Conservation (phyloP, 2,888 invertebrate species). For the Hemicrepidius hirtus region DNA sequence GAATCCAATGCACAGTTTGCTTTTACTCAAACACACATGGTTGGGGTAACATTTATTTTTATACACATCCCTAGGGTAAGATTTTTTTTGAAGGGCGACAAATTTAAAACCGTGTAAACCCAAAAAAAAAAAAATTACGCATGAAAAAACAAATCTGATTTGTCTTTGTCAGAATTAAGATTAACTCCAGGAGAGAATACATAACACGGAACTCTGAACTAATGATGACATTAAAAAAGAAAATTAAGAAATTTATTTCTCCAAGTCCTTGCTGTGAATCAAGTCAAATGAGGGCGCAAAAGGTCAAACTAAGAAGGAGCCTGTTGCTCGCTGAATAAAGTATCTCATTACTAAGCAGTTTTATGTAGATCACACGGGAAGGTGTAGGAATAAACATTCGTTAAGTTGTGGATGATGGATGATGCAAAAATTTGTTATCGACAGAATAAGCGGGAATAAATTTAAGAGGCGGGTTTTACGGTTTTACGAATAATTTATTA, state of each 20-base stretch:
- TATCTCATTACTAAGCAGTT: slow-evolving; percentile 8
- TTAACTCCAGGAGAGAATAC: too few relatives aligned
- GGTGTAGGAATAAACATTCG: neutral
- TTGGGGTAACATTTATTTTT: slow-evolving; percentile 6
- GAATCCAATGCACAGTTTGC: slow-evolving; percentile 12
- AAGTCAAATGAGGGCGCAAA: neutral
- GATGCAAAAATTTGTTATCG: neutral
- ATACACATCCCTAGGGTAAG: neutral
- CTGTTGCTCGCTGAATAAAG: neutral
- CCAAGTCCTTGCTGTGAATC: too few relatives aligned
- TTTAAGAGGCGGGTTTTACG: too few relatives aligned
- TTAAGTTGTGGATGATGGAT: neutral
- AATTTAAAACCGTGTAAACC: slow-evolving; percentile 1
- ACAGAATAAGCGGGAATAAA: too few relatives aligned
- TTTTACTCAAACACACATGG: neutral
- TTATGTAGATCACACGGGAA: neutral
- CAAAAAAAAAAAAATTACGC: too few relatives aligned
- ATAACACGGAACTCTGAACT: too few relatives aligned
- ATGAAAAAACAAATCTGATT: too few relatives aligned
- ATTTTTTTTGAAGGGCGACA: neutral
- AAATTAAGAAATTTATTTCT: too few relatives aligned
- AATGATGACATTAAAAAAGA: slow-evolving; percentile 3
- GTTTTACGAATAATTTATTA: too few relatives aligned
- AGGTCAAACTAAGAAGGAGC: neutral
- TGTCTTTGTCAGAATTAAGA: too few relatives aligned